A percentile compares a stretch with the other conserved stretches of the same genome.
Conservation (phyloP, 2,797 vertebrate species). For the Thripadectes ignobilis region DNA sequence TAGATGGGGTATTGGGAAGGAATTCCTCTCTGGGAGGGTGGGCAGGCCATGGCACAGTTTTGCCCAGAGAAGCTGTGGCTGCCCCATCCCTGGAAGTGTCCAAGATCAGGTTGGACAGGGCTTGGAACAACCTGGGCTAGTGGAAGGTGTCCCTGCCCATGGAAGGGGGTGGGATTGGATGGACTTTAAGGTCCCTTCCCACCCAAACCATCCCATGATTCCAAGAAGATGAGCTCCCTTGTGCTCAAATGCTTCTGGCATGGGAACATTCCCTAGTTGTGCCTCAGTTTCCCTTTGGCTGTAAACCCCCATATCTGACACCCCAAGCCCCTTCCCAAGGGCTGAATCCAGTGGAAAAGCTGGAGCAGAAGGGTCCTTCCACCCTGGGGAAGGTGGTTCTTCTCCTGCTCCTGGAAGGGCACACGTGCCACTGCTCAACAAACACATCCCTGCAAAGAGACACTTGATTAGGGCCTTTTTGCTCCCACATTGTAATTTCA, state of each 20-base stretch:
- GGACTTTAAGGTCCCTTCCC: background rate
- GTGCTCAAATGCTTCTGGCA: rapidly evolving
- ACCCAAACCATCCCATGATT: rapidly evolving
- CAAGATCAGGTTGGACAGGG: background rate
- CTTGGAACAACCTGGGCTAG: rapidly evolving
- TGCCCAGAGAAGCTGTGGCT: background rate
- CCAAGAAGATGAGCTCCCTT: background rate
- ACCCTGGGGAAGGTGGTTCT: background rate
- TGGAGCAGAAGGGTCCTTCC: background rate
- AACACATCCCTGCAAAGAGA: background rate
- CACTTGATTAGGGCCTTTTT: background rate
- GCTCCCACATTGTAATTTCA: background rate
- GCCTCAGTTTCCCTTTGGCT: background rate
- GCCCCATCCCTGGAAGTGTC: rapidly evolving
- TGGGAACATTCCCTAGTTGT: background rate
- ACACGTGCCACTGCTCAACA: rapidly evolving
- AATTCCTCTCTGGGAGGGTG: background rate
- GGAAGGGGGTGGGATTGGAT: background rate
- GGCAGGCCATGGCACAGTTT: rapidly evolving
- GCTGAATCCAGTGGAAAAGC: background rate
- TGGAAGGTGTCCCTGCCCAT: background rate
- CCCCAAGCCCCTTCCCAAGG: background rate
- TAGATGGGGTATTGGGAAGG: background rate
- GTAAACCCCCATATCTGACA: rapidly evolving
- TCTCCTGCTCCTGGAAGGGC: background rate